Evolutionary conservation across 2,797 vertebrate species (phyloP), one percentile per base, ranked within the genome.

Genomic region (Pangasius macronema): DNA sequence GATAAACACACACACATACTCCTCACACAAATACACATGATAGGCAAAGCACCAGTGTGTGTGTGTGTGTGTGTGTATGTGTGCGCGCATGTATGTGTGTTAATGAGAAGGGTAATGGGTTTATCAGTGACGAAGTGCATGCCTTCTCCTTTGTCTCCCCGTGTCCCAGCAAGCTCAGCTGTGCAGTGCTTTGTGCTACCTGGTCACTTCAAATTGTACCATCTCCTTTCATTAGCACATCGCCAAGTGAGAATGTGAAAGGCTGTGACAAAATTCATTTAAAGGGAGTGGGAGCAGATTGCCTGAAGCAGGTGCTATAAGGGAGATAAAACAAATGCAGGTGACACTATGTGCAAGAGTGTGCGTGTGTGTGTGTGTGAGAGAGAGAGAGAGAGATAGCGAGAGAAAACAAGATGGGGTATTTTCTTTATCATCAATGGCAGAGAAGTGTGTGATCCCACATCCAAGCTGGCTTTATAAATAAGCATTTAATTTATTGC

Each of bases 221-320:
- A 98, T 99, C 98, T 96, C 96, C 97, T 99, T 99, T 98, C 97
- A 99, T 99, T 99, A 99, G 97, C 94, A 94, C 96, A 94, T 97
- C 93, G 93, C 95, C 87, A 93, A 93, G 93, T 94, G 96, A 97
- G 96, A 97, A 97, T 97, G 96, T 97, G 97, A 97, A 98, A 97
- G 97, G 95, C 96, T 95, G 95, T 98, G 98, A 98, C 98, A 99
- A 99, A 98, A 99, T 97, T 98, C 96, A 99, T 99, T 98, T 97
- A 95, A 94, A 95, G 94, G 93, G 95, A 96, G 94, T 87, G 85
- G 93, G 92, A 96, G 95, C 96, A 97, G 97, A 98, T 96, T 97
- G 97, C 97, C 96, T 96, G 95, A 95, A 98, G 97, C 97, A 97
- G 97, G 97, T 97, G 97, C 96, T 97, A 95, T 94, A 96, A 96